Evolutionary conservation across 2,113 vertebrate genomes (phyloP).

Genomic region (Picathartes gymnocephalus): DNA sequence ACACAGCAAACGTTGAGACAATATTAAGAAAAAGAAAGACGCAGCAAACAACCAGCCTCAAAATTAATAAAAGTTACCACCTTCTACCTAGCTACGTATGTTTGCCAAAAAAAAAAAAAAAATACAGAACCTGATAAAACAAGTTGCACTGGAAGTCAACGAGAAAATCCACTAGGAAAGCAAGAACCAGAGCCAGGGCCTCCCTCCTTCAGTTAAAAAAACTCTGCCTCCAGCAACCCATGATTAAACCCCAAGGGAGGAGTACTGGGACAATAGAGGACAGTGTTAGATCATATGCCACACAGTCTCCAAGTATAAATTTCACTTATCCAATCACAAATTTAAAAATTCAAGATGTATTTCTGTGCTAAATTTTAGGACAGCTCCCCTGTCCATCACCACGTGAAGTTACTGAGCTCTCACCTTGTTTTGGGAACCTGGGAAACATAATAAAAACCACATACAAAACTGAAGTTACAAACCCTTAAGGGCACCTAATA

Average conservation of each 20-base stretch:
- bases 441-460: not conserved
- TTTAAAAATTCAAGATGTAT: not conserved
- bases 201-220: not conserved
- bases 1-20: not conserved
- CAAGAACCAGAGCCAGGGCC: not conserved
- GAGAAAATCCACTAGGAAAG: not conserved
- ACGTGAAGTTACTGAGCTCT: not conserved
- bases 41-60: not conserved
- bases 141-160: not conserved
- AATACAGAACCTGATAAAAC: not conserved
- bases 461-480: conserved; percentile 3
- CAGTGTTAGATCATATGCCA: not conserved
- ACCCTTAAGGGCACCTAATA: conserved; percentile 10
- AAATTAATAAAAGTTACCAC: not conserved
- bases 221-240: not conserved
- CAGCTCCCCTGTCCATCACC: conserved; percentile 1
- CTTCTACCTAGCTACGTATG: not conserved
- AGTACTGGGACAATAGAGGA: not conserved
- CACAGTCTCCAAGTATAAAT: not conserved
- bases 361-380: not conserved
- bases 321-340: not conserved
- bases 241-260: conserved; percentile 16
- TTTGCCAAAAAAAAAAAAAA: not conserved
- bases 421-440: not conserved
- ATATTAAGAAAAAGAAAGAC: not conserved